Conservation (phyloP, 2,797 vertebrate species). For the Macrochelys suwanniensis region DNA sequence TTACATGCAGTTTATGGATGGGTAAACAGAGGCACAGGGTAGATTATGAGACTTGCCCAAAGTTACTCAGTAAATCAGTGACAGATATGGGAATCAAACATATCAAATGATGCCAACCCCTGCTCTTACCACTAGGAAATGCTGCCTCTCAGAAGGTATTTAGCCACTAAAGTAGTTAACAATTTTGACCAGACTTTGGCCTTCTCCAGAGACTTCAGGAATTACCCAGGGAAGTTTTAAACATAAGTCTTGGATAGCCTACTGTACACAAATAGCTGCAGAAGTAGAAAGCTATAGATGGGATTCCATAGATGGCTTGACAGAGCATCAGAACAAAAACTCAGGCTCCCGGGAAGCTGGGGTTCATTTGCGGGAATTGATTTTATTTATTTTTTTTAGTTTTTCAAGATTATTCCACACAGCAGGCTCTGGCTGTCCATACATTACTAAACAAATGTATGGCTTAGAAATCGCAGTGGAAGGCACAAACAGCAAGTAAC, state of each 20-base stretch:
- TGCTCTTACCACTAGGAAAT: not conserved
- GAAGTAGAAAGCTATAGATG: not conserved
- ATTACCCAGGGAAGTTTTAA: not conserved
- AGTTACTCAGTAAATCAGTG: not conserved
- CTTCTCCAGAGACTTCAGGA: not conserved
- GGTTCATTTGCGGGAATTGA: rapidly evolving
- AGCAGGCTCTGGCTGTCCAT: not conserved
- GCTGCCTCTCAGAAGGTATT: not conserved
- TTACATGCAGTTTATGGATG: rapidly evolving
- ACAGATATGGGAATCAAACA: not conserved
- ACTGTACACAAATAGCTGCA: not conserved
- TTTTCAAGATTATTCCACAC: not conserved
- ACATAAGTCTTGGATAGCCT: not conserved
- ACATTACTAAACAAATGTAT: not conserved
- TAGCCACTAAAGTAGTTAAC: not conserved
- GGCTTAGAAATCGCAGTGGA: not conserved
- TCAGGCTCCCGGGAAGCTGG: rapidly evolving
- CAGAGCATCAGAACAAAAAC: not conserved
- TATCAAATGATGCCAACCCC: not conserved
- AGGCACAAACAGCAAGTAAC: not conserved
- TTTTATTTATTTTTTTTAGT: not conserved
- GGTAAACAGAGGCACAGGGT: not conserved
- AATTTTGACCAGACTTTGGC: not conserved
- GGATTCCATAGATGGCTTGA: not conserved
- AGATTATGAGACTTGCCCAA: not conserved